Evolutionary conservation across 2,888 invertebrate genomes (phyloP), one percentile per base, ranked within the genome.

Genomic region (Cephus rjabovi): DNA sequence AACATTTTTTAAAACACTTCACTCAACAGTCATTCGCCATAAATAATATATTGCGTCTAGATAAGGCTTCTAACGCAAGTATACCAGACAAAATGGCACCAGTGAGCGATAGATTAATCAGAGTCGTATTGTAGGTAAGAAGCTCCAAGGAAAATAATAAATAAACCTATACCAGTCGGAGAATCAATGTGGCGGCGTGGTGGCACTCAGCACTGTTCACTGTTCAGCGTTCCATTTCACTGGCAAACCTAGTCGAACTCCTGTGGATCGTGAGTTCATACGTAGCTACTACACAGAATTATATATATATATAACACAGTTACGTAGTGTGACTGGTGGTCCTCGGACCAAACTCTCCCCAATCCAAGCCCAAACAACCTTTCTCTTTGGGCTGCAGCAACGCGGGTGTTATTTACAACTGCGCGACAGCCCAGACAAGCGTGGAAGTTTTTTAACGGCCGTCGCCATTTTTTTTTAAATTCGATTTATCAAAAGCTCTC

Each of bases 341-440:
- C 71, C 12, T 70, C 33, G 71, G 71, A 15, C 71, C 71, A 34
- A 71, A 15, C 71, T 31, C 71, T 23, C 33, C 71, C 33, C 71
- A 31, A 31, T 23, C 34, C 71, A 71, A 71, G 31, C 71, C 33
- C 56, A 56, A 56, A 56, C 71, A 34, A 34, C 71, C 71, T 71
- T 71, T 71, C 71, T 71, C 33, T 71, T 71, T 71, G 31, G 71
- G 33, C 31, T 56, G 56, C 71, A 33, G 71, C 71, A 31, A 34
- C 71, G 71, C 71, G 33, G 71, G 71, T 71, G 71, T 71, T 71
- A 71, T 71, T 71, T 71, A 71, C 71, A 71, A 71, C 71, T 11
- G 71, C 15, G 31, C 23, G 71, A 71, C 71, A 71, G 71, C 71
- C 71, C 71, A 71, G 71, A 71, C 71, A 71, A 23, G 71, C 71